Percentiles rank a stretch among this genome's conserved stretches.
phyloP scores from a whole-genome alignment of 2,888 invertebrate genomes.

The Ochlodes sylvanus region DNA sequence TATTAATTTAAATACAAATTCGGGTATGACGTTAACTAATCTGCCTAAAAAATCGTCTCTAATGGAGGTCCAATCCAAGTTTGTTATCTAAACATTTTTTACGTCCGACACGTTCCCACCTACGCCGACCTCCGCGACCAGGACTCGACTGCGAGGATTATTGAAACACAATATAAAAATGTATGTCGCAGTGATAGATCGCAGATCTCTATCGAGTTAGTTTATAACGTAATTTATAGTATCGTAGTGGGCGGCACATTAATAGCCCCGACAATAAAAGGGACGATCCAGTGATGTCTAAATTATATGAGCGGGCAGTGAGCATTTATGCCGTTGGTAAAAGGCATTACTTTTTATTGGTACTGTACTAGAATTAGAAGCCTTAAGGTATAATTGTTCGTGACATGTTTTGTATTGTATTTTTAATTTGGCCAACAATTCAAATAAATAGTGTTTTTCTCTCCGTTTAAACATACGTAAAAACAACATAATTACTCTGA shows the following conservation, averaged over 20 bases:
- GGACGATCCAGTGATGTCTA: slow-evolving; percentile 50
- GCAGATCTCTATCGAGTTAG: slow-evolving; percentile 47
- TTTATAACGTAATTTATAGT: slow-evolving; percentile 54
- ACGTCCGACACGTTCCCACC: slow-evolving; percentile 24
- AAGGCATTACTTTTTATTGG: slow-evolving; percentile 41
- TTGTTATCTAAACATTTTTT: slow-evolving; percentile 31
- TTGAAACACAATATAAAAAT: slow-evolving; percentile 32
- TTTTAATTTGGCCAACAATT: no score
- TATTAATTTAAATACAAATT: background rate
- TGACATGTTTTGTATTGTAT: no score
- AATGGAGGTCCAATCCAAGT: slow-evolving; percentile 30
- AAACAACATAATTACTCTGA: no score
- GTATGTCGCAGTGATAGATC: slow-evolving; percentile 38
- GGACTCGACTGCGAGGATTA: slow-evolving; percentile 4
- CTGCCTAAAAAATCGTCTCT: slow-evolving; percentile 24
- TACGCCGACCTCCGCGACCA: slow-evolving; percentile 16
- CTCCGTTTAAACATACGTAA: no score
- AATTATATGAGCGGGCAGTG: slow-evolving; percentile 47
- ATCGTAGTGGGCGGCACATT: slow-evolving; percentile 51
- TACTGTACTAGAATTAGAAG: slow-evolving; percentile 34
- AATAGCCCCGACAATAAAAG: slow-evolving; percentile 52
- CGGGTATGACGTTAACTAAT: slow-evolving; percentile 8
- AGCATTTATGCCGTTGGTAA: slow-evolving; percentile 42
- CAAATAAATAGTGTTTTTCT: no score
- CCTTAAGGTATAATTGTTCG: no score